Evolutionary conservation across 2,113 vertebrate species (phyloP), one percentile per base, ranked within the genome.

Genomic region (Bagarius yarrelli): DNA sequence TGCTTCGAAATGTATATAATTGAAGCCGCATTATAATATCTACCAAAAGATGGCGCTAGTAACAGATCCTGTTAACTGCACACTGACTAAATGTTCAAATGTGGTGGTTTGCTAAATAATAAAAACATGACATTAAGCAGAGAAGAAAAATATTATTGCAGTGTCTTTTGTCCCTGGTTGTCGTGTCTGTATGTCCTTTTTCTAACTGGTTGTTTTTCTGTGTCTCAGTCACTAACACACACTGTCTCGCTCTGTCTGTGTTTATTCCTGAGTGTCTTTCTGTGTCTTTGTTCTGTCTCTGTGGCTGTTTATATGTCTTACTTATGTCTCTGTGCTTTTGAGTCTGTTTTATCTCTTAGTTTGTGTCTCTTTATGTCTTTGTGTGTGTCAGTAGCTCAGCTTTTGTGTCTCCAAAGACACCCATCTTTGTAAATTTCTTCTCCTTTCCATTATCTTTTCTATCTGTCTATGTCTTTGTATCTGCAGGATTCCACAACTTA

Each of bases 11-110:
- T 8, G 14, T 27, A 21, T 15, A 52, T 27, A 19, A 52, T 1
- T 4, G 53, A 53, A 53, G 2, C 12, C 9, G 16, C 11, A 8
- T 2, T 18, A 32, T 1, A 16, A 30, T 30, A 53, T 53, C 3
- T 6, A 21, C 25, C 67, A 72, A 72, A 72, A 61, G 78, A 72
- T 67, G 67, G 78, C 4, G 56, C 25, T 32, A 47, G 44, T 47
- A 11, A 40, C 36, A 40, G 36, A 40, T 40, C 36, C 36, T 40
- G 3, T 40, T 40, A 40, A 40, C 36, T 40, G 36, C 32, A 56
- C 61, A 36, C 63, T 11, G 30, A n/a, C n/a, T n/a, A n/a, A n/a
- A n/a, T 55, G 47, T 55, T 44, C 14, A 59, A 64, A 47, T 55
- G 47, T 34, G 50, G 21, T 53, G 60, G 47, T 61, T 67, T 23